A percentile compares a stretch with the other conserved stretches of the same genome.
Evolutionary conservation across 2,888 invertebrate genomes (phyloP).

Genomic region (Leucophenga maculata): DNA sequence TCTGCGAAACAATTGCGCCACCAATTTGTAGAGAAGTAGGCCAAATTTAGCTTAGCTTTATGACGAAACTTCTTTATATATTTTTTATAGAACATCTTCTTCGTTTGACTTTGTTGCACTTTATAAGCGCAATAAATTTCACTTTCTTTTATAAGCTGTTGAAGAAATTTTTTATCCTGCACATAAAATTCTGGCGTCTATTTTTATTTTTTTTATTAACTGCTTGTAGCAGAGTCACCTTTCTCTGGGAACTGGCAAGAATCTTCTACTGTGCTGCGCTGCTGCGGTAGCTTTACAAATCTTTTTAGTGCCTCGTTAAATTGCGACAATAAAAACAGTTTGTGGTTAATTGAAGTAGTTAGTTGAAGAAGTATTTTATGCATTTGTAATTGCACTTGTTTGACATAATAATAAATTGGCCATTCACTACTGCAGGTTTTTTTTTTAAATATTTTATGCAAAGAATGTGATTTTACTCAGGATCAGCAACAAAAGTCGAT

Average conservation of each 20-base stretch:
- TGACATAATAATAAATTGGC: not conserved
- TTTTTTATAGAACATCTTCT: too few relatives aligned
- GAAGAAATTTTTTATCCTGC: not conserved
- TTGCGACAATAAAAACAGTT: conserved; percentile 1
- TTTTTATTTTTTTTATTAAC: not conserved
- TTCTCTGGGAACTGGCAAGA: not conserved
- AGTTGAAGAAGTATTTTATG: not conserved
- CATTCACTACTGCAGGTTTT: not conserved
- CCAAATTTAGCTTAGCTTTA: not conserved
- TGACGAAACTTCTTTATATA: not conserved
- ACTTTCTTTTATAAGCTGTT: not conserved
- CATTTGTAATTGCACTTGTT: not conserved
- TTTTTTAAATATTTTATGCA: too few relatives aligned
- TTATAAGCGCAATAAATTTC: not conserved
- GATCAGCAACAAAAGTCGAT: too few relatives aligned
- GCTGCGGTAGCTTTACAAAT: not conserved
- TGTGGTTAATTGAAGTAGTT: not conserved
- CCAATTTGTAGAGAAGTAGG: not conserved
- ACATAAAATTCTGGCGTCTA: not conserved
- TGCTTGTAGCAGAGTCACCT: not conserved
- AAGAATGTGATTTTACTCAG: too few relatives aligned
- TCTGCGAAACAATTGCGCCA: not conserved
- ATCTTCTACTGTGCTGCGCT: not conserved
- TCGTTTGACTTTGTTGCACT: not conserved
- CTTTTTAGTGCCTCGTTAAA: not conserved